Conservation (phyloP, 2,888 invertebrate species). For the Pyrrhia umbra region DNA sequence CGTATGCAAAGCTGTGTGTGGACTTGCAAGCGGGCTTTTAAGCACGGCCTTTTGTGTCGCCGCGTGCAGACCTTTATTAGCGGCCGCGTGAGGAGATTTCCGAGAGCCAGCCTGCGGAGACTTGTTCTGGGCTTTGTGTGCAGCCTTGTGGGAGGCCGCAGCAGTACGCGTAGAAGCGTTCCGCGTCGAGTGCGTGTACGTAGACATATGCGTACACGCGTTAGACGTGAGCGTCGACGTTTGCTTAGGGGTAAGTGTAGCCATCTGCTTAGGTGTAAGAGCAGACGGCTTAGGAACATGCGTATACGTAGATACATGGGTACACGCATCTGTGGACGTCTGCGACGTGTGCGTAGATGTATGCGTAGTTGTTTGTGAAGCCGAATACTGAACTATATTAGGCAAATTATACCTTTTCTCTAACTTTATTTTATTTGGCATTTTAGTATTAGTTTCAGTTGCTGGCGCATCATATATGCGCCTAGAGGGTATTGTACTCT, state of each 20-base stretch:
- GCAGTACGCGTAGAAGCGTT: slow-evolving; percentile 16
- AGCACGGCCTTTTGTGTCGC: background rate
- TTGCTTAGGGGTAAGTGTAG: slow-evolving; percentile 27
- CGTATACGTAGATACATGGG: slow-evolving; percentile 41
- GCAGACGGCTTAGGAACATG: slow-evolving; percentile 40
- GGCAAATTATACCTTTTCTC: slow-evolving; percentile 69
- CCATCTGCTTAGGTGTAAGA: slow-evolving; percentile 21
- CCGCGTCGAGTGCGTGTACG: slow-evolving; percentile 40
- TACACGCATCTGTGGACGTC: slow-evolving; percentile 25
- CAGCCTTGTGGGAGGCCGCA: slow-evolving; percentile 17
- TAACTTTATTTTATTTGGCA: slow-evolving; percentile 61
- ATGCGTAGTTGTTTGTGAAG: slow-evolving; percentile 39
- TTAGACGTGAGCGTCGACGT: slow-evolving; percentile 26
- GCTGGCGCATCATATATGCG: slow-evolving; percentile 75
- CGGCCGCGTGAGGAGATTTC: slow-evolving; percentile 19
- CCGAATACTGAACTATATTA: slow-evolving; percentile 63
- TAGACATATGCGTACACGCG: slow-evolving; percentile 19
- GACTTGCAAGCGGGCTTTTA: slow-evolving; percentile 14
- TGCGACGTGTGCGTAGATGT: slow-evolving; percentile 35
- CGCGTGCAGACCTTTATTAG: slow-evolving; percentile 20
- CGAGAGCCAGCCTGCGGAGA: slow-evolving; percentile 18
- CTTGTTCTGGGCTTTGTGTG: slow-evolving; percentile 12
- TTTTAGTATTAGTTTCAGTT: slow-evolving; percentile 64
- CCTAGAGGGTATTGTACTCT: slow-evolving; percentile 61
- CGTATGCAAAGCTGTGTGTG: slow-evolving; percentile 10